Evolutionary conservation across 2,797 vertebrate species (phyloP).

Genomic region (Trichosurus vulpecula): DNA sequence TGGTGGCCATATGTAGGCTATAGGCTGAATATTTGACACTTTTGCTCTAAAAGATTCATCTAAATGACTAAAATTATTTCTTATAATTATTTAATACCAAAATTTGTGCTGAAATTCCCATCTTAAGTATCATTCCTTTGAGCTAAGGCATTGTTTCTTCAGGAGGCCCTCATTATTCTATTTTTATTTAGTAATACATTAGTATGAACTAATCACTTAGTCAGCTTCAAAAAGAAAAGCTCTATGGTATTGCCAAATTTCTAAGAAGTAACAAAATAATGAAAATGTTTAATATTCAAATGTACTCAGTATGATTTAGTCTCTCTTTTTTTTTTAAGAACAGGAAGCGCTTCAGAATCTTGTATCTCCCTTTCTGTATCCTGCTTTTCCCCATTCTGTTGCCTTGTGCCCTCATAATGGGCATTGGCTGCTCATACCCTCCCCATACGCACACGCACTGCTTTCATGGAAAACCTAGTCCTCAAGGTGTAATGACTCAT

Average conservation of each 20-base stretch:
- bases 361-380: not conserved
- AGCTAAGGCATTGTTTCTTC: not conserved
- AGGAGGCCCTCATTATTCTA: not conserved
- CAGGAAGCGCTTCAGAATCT: not conserved
- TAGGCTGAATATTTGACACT: not conserved
- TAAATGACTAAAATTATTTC: not conserved
- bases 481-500: not conserved
- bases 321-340: not conserved
- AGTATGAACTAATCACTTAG: not conserved
- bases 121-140: not conserved
- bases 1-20: not conserved
- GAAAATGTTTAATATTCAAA: not conserved
- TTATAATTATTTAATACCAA: not conserved
- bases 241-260: not conserved
- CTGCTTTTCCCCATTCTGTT: not conserved
- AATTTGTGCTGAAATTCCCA: not conserved
- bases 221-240: not conserved
- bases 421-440: not conserved
- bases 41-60: not conserved
- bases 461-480: not conserved
- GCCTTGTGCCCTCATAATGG: not conserved
- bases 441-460: not conserved
- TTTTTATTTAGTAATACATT: not conserved
- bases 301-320: not conserved
- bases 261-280: not conserved